Base-by-base conservation (phyloP, 2,888 invertebrate species). In the Apamea epomidion region DNA sequence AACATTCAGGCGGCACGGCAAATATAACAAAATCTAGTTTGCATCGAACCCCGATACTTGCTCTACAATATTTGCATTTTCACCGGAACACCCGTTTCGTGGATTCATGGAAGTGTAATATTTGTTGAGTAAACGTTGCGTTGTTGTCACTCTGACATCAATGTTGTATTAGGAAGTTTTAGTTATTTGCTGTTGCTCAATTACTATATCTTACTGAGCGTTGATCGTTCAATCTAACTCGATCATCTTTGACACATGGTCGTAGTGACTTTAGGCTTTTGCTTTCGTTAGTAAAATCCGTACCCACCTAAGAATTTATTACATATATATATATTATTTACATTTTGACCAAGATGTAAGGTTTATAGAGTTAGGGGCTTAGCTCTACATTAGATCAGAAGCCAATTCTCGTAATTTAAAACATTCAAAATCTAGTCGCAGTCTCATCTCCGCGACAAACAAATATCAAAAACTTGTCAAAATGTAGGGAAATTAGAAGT, bases 11-110 rank as follows among this genome's bases (percentile, higher is more conserved):
- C 65, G 72, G 83, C 80, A 88, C 83, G 75, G 85, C 88, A 92
- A 92, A 93, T 89, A 92, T 83, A 88, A 89, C 89, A 85, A 87
- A 91, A 92, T 92, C 88, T 87, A 91, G 91, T 93, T 92, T 92
- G 89, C 88, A 91, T 88, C 90, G 88, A 82, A 86, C 83, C 81
- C 82, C 80, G 88, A 91, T 90, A 90, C 88, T 86, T 87, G 83
- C 81, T 82, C 75, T 86, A 78, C 89, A 91, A 92, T 92, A 91
- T 93, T 92, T 92, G 90, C 88, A 87, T 84, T 90, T 88, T 84
- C 86, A 86, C 82, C 84, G 87, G 82, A 81, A 87, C 69, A 86
- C 71, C 71, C 83, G 82, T 85, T 83, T 87, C 79, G 81, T 78
- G 69, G 81, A 89, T 89, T 90, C 90, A 87, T 89, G 86, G 80